A percentile compares a stretch with the other conserved stretches of the same genome.
Evolutionary conservation across 2,113 vertebrate genomes (phyloP).

Genomic region (Phyllopteryx taeniolatus): DNA sequence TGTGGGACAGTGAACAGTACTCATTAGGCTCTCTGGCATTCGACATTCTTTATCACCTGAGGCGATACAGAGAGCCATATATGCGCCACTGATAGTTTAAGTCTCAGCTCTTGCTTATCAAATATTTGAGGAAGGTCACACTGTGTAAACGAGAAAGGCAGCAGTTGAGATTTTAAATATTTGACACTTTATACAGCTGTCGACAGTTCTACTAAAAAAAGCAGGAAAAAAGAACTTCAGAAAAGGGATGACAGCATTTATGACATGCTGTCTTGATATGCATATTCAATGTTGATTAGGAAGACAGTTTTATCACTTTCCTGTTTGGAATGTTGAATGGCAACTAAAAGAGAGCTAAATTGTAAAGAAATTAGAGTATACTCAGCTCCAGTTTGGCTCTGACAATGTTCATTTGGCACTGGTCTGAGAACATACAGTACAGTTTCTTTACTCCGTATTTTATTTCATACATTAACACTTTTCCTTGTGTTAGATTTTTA

Average conservation of each 20-base stretch:
- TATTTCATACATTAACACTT: slow-evolving; percentile 45
- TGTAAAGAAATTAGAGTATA: background rate
- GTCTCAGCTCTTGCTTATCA: slow-evolving; percentile 32
- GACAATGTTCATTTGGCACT: slow-evolving; percentile 34
- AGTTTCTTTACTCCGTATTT: slow-evolving; percentile 25
- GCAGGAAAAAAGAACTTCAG: background rate
- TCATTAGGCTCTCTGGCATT: slow-evolving; percentile 42
- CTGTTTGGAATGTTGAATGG: slow-evolving; percentile 7
- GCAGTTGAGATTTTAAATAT: slow-evolving; percentile 23
- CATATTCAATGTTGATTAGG: background rate
- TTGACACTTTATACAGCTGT: background rate
- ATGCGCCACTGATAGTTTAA: slow-evolving; percentile 27
- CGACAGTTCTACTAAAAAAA: background rate
- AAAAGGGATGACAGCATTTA: background rate
- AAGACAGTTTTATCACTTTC: slow-evolving; percentile 6
- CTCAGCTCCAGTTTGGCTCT: slow-evolving; percentile 14
- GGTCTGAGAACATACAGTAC: slow-evolving; percentile 14
- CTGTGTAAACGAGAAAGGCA: slow-evolving; percentile 18
- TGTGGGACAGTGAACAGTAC: slow-evolving; percentile 33
- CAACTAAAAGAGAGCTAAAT: background rate
- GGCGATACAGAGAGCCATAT: slow-evolving; percentile 30
- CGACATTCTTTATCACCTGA: slow-evolving; percentile 54
- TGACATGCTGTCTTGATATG: slow-evolving; percentile 9
- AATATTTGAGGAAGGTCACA: slow-evolving; percentile 44
- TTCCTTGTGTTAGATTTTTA: slow-evolving; percentile 62